Base-by-base conservation (phyloP, 1,140 invertebrate species). In the Ceratina calcarata region DNA sequence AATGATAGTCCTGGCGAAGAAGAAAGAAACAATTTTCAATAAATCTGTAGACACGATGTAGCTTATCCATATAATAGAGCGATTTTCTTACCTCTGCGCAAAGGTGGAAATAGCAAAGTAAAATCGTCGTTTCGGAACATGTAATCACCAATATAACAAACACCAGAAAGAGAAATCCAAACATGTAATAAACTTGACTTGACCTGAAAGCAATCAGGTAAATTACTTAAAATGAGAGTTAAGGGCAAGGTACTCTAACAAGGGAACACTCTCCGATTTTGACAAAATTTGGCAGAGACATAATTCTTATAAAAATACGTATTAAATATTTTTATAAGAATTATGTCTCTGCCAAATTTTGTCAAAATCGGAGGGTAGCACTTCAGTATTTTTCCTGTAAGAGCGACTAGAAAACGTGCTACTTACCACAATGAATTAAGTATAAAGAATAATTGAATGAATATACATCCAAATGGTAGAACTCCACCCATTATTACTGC, bases 371-470 rank as follows among this genome's bases (percentile, higher is more conserved):
- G 8, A 45, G 7, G 10, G 10, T n/a, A n/a, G n/a, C n/a, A n/a
- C n/a, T 45, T 45, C 37, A 6, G 8, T 45, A 45, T 45, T 45
- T 45, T 45, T 10, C 37, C 10, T 10, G 37, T 7, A 45, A 45
- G 10, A 45, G 7, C 37, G 7, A 10, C 8, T 10, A 45, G 8
- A 8, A 20, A 60, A 37, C 53, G 20, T 37, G 13, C 55, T 24
- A 78, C 61, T 83, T 87, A 98, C 99, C 99, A 99, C 65, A 99
- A 96, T 45, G 98, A 99, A 93, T 99, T 99, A 18, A 99, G 94
- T 82, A 99, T 99, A 91, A 99, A 99, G 94, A 99, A 99, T 18
- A 99, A 95, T 91, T 99, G 99, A 86, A 99, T 99, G 91, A 99
- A 99, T 91, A 99, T 99, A 92, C 99, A 99, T 58, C 99, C 99